Conservation (phyloP, 53 echinoderm and acorn worm genomes). For the Mesocentrotus franciscanus region DNA sequence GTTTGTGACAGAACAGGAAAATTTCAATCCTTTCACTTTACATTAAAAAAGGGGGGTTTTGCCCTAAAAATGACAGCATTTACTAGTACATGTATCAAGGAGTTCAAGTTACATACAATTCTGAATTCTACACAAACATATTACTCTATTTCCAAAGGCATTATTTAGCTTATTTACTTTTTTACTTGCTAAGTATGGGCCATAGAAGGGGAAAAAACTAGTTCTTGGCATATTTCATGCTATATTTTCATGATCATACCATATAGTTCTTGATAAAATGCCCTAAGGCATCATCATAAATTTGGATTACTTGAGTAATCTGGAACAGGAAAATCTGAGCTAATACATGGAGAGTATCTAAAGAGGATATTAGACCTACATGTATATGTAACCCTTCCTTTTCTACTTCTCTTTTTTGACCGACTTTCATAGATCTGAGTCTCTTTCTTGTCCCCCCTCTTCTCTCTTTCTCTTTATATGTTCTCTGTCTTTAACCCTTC, state of each 20-base stretch:
- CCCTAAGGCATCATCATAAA: neutral
- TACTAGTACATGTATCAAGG: neutral
- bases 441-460: neutral
- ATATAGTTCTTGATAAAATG: neutral
- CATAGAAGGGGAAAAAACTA: neutral
- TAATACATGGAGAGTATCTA: neutral
- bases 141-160: neutral
- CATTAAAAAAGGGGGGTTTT: neutral
- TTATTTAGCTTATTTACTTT: neutral
- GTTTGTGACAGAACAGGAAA: neutral
- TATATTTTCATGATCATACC: neutral
- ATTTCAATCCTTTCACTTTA: neutral
- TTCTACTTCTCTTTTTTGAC: neutral
- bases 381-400: neutral
- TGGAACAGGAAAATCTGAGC: neutral
- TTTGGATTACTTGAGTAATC: too few relatives aligned
- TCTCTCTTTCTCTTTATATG: neutral
- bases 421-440: neutral
- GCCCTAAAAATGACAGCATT: neutral
- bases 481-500: too few relatives aligned
- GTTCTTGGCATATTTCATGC: neutral
- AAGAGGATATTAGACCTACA: too few relatives aligned
- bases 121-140: neutral
- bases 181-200: neutral
- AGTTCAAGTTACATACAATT: neutral